These are phyloP conservation scores for Linnaemya tessellans DNA, from an alignment of 2,888 invertebrate genomes.

Conservation along the genomic window DNA sequence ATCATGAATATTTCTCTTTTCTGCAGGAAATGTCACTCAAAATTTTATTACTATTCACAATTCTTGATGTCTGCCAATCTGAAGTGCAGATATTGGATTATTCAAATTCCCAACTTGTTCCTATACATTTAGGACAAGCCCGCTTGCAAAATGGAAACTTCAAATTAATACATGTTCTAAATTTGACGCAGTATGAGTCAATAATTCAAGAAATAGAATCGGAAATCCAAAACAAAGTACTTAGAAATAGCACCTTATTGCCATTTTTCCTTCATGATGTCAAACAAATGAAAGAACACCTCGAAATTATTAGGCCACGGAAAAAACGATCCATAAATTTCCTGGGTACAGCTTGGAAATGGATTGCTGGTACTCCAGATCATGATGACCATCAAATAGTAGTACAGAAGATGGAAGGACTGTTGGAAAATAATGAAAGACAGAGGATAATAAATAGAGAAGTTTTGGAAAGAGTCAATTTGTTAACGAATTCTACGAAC, in stretches of 20 bases:
- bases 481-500: no score
- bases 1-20: neutral
- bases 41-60: no score
- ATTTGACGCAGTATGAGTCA: neutral
- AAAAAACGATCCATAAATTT: conserved; percentile 27
- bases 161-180: conserved; percentile 31
- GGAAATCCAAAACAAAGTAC: conserved; percentile 15
- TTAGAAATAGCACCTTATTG: conserved; percentile 17
- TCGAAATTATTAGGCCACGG: no score
- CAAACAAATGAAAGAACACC: conserved; percentile 6
- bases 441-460: conserved; percentile 20
- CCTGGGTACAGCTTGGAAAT: conserved; percentile 25
- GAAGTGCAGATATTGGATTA: no score
- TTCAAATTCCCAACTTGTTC: conserved; percentile 15
- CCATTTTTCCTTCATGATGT: conserved; percentile 22
- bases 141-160: conserved; percentile 27
- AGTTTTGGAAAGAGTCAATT: no score
- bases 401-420: conserved; percentile 16
- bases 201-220: conserved; percentile 2
- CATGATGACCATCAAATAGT: conserved; percentile 11
- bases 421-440: conserved; percentile 29
- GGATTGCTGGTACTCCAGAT: conserved; percentile 23
- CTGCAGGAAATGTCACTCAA: no score
- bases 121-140: conserved; percentile 14
- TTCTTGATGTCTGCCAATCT: no score